phyloP scores from a whole-genome alignment of 2,797 vertebrate species.

The Phataginus tetradactyla region DNA sequence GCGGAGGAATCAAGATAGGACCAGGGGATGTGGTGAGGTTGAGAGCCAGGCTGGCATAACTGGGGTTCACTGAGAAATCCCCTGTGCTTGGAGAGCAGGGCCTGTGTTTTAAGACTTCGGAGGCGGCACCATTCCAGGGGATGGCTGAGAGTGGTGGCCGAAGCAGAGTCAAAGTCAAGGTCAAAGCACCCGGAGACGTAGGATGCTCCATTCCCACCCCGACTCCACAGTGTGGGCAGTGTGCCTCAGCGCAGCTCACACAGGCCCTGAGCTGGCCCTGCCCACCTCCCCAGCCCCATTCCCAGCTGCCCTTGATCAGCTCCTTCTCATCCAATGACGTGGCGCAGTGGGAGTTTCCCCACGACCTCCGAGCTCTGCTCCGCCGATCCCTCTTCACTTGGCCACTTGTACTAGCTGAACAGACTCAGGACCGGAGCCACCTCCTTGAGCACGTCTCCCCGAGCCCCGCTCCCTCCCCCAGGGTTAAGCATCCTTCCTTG shows the following conservation, averaged over 20 bases:
- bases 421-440: not conserved
- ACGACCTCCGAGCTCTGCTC: not conserved
- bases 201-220: not conserved
- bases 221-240: not conserved
- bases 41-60: not conserved
- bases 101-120: not conserved
- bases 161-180: not conserved
- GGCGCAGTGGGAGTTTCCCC: not conserved
- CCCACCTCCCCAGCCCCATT: too few species aligned
- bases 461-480: not conserved
- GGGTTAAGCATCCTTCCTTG: not conserved
- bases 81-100: not conserved
- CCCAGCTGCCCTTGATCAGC: rapidly evolving
- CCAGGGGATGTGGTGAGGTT: not conserved
- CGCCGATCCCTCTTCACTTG: not conserved
- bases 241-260: not conserved
- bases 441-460: not conserved
- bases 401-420: not conserved
- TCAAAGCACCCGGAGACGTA: not conserved
- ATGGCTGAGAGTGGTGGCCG: not conserved
- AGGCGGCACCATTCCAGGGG: not conserved
- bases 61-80: not conserved
- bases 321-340: not conserved
- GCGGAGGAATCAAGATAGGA: not conserved
- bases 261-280: not conserved